Evolutionary conservation across 1,140 invertebrate genomes (phyloP), one percentile per base, ranked within the genome.

Genomic region (Leptinotarsa defecta): DNA sequence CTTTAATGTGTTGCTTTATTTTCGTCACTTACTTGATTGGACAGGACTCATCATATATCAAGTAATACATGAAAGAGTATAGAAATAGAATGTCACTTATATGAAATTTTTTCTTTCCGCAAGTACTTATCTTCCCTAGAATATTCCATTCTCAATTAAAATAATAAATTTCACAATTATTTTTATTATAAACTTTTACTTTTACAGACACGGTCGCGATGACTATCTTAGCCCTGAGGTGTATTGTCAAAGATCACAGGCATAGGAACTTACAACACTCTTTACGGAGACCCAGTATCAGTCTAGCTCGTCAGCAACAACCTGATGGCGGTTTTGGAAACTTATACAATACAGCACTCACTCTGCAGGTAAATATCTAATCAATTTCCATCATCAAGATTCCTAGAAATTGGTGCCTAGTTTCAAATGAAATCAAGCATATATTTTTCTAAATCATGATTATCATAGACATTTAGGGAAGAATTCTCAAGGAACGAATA

Each of bases 261-360:
- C 93, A 94, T 82, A 89, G 93, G 48, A 94, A 94, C 80, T 85
- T 95, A 43, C 90, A 92, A 75, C 92, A 94, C 81, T 94, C 93
- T 79, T 88, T 95, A 15, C 87, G 91, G 4, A 90, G 92, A 48
- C 93, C 94, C 1, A 90, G 93, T 76, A 88, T 91, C 0, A 90
- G 90, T 1, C 85, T 96, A 71, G 93, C 93, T n/a, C 86, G 90
- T 15, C 90, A 93, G 74, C 94, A 96, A 83, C 89, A 91, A 80
- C 86, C 89, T 1, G 93, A 94, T 75, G 94, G 94, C 13, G 92
- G 93, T 81, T 95, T 95, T 82, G 94, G 94, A 0, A 93, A 92
- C 71, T 83, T 95, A n/a, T 91, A 92, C 62, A 92, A 92, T 22
- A 95, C 94, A 0, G 92, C 93, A 0, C 82, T 95, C 43, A 93